Evolutionary conservation across 2,113 vertebrate genomes (phyloP).

Genomic region (Zosterops lateralis): DNA sequence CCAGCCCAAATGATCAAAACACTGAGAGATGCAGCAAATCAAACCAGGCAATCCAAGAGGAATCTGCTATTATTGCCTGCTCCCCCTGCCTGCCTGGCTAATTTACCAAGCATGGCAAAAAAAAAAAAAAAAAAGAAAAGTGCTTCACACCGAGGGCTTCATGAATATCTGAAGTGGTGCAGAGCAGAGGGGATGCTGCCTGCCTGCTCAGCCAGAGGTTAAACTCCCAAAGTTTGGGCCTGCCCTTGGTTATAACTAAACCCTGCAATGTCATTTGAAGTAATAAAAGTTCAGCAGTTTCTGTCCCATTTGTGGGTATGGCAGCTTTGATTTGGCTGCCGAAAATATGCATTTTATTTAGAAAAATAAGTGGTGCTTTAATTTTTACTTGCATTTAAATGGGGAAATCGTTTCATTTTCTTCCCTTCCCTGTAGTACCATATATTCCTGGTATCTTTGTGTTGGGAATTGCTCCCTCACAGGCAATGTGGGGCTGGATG

Average conservation of each 20-base stretch:
- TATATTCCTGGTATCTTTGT: neutral
- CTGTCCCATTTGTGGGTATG: neutral
- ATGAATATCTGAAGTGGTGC: neutral
- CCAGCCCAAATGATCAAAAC: slow-evolving; percentile 43
- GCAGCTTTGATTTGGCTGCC: neutral
- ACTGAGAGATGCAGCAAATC: slow-evolving; percentile 15
- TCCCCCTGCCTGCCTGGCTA: slow-evolving; percentile 23
- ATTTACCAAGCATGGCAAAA: slow-evolving; percentile 35
- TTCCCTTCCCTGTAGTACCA: neutral
- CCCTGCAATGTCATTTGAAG: neutral
- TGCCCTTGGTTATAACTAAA: neutral
- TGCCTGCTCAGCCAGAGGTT: neutral
- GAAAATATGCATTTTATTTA: neutral
- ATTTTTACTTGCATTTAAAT: neutral
- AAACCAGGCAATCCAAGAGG: slow-evolving; percentile 1
- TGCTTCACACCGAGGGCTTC: neutral
- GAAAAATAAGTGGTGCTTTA: neutral
- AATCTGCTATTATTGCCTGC: slow-evolving; percentile 1
- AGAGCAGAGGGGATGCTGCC: neutral
- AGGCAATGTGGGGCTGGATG: neutral
- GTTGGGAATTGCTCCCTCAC: neutral
- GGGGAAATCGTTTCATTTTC: neutral
- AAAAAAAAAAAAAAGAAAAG: neutral
- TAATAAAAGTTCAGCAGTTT: neutral
- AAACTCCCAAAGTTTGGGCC: neutral